Evolutionary conservation across 2,797 vertebrate genomes (phyloP).

Genomic region (Takifugu rubripes): DNA sequence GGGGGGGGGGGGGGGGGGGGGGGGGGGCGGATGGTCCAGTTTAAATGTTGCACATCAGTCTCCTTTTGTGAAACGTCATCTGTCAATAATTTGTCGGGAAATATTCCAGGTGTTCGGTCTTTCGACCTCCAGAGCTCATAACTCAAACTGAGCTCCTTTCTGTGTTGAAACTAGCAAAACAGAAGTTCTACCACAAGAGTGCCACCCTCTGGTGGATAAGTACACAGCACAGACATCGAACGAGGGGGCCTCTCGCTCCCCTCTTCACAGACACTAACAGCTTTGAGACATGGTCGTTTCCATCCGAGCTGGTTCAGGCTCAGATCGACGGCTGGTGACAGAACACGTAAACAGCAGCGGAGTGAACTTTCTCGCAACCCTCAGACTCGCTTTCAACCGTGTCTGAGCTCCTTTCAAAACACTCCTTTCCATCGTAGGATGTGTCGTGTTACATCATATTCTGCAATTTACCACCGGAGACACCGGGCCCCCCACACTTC

Average conservation of each 20-base stretch:
- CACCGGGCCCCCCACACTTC: no score
- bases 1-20: no score
- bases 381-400: constrained; percentile 30
- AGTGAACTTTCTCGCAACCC: constrained; percentile 22
- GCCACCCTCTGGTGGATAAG: constrained; percentile 54
- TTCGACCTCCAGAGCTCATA: constrained; percentile 10
- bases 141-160: constrained; percentile 1
- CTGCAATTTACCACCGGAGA: no score
- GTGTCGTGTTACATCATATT: not conserved
- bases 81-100: not conserved
- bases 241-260: constrained; percentile 30
- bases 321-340: constrained; percentile 77
- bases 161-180: constrained; percentile 4
- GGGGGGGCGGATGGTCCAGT: not conserved
- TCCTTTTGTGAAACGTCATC: not conserved
- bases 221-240: constrained; percentile 48
- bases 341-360: constrained; percentile 70
- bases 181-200: constrained; percentile 29
- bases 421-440: not conserved
- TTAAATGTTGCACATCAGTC: constrained; percentile 6
- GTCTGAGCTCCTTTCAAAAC: constrained; percentile 40
- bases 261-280: constrained; percentile 67
- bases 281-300: constrained; percentile 80
- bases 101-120: constrained; percentile 8
- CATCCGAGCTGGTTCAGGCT: constrained; percentile 65